These are phyloP conservation scores for Rotaria macrura DNA, from an alignment of 2,888 invertebrate genomes.

Conservation along the genomic window DNA sequence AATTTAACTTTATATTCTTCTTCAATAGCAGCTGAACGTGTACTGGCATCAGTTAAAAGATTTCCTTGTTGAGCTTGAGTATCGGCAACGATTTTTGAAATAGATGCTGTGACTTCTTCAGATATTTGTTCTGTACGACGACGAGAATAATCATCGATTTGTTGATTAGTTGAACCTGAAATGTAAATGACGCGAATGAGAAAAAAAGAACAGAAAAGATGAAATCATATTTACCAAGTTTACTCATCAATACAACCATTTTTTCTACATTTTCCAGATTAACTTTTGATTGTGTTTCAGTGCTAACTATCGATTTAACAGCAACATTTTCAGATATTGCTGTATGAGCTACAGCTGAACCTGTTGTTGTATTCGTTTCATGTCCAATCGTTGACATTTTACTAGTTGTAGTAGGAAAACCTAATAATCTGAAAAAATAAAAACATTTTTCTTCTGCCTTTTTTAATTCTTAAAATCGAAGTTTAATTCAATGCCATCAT, in stretches of 20 bases:
- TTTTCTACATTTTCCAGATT: neutral
- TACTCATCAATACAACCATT: neutral
- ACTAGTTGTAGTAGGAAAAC: neutral
- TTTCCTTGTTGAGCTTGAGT: neutral
- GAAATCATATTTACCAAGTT: neutral
- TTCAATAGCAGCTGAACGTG: neutral
- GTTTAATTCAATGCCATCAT: no score
- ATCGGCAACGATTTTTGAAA: neutral
- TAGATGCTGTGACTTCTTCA: neutral
- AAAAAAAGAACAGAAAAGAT: neutral
- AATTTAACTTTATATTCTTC: constrained; percentile 5
- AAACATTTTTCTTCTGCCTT: no score
- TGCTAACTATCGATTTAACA: constrained; percentile 7
- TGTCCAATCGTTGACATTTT: neutral
- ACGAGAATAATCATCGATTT: constrained; percentile 6
- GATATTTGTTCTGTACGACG: neutral
- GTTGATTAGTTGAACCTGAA: neutral
- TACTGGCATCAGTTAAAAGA: neutral
- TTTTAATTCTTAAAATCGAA: no score
- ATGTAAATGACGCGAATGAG: neutral
- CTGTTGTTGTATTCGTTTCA: neutral
- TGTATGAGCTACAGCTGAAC: constrained; percentile 15
- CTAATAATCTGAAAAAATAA: no score
- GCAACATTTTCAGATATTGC: neutral
- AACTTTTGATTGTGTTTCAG: constrained; percentile 8